phyloP scores from a whole-genome alignment of 2,797 vertebrate genomes.

The Threskiornis aethiopicus region DNA sequence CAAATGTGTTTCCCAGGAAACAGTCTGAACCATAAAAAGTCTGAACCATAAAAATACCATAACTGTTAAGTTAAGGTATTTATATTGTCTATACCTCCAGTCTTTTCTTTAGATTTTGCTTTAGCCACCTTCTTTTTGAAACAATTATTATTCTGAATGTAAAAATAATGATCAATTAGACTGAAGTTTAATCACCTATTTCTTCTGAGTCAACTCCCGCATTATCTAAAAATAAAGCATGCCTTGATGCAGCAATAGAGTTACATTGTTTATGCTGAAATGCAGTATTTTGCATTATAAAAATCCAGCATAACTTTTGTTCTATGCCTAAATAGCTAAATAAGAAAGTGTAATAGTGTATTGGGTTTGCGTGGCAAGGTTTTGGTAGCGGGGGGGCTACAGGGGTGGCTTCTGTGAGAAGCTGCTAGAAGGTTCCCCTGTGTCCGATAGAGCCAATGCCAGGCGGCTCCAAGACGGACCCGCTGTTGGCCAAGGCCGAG shows the following conservation, averaged over 20 bases:
- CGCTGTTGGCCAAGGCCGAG: background rate
- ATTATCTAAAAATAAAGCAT: background rate
- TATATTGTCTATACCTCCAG: background rate
- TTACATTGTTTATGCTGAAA: background rate
- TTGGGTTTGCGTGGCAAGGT: background rate
- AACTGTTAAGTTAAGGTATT: background rate
- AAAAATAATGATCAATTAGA: background rate
- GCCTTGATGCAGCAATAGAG: background rate
- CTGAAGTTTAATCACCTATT: background rate
- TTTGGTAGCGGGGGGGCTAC: background rate
- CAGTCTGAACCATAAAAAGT: background rate
- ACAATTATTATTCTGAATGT: background rate
- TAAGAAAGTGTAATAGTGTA: background rate
- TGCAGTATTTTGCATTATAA: background rate
- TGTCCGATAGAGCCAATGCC: background rate
- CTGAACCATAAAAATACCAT: background rate
- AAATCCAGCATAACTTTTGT: background rate
- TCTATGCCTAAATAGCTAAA: background rate
- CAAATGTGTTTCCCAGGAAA: background rate
- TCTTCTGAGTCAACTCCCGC: background rate
- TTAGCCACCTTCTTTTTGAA: background rate
- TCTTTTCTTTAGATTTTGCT: background rate
- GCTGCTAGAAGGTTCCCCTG: background rate
- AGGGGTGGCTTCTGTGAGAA: background rate
- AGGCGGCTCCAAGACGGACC: background rate